A percentile compares a stretch with the other conserved stretches of the same genome.
Evolutionary conservation across 2,888 invertebrate species (phyloP).

Genomic region (Drosophila subquinaria): DNA sequence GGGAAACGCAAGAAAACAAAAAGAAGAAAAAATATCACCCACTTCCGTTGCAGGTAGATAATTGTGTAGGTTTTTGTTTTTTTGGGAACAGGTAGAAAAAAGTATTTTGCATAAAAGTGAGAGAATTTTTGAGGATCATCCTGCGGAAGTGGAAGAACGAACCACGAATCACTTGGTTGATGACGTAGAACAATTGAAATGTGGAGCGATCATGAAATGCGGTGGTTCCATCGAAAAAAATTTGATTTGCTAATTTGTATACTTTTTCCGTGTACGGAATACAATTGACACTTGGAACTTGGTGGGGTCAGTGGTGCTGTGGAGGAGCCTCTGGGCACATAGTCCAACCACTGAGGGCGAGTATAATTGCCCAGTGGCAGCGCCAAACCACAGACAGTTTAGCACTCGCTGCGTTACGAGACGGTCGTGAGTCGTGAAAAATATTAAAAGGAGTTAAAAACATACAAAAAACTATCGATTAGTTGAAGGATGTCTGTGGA

Average conservation of each 20-base stretch:
- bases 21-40: constrained; percentile 43
- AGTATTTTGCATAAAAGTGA: constrained; percentile 46
- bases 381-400: constrained; percentile 51
- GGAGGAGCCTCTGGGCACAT: constrained; percentile 18
- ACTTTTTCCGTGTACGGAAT: constrained; percentile 37
- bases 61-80: not conserved
- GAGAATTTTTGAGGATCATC: constrained; percentile 36
- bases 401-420: constrained; percentile 31
- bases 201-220: not conserved
- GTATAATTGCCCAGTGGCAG: constrained; percentile 48
- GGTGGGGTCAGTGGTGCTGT: not conserved
- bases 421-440: constrained; percentile 16
- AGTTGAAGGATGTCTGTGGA: constrained; percentile 70
- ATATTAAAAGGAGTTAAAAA: not conserved
- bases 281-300: constrained; percentile 53
- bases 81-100: constrained; percentile 41
- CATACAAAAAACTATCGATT: too few relatives aligned
- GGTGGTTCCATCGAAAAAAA: not conserved
- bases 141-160: constrained; percentile 50
- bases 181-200: not conserved
- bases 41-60: constrained; percentile 62
- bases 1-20: constrained; percentile 12
- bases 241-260: constrained; percentile 56
- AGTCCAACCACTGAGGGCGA: constrained; percentile 38
- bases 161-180: constrained; percentile 1